phyloP scores from a whole-genome alignment of 2,888 invertebrate genomes.

The Polyommatus icarus region DNA sequence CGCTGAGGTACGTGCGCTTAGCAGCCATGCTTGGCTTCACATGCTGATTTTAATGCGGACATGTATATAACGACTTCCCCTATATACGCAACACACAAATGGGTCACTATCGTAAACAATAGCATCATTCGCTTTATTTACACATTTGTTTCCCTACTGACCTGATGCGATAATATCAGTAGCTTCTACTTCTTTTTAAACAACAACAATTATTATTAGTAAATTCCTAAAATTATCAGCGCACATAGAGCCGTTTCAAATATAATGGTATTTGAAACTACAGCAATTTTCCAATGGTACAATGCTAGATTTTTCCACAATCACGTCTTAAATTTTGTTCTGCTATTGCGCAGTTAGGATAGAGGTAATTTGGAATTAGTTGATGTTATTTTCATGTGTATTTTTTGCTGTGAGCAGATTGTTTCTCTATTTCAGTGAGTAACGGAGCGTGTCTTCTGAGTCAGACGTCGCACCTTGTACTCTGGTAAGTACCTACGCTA shows the following conservation, averaged over 20 bases:
- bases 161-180: slow-evolving; percentile 2
- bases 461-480: slow-evolving; percentile 19
- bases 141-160: slow-evolving; percentile 12
- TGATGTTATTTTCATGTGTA: slow-evolving; percentile 7
- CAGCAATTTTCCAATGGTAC: no score
- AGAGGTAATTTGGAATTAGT: slow-evolving; percentile 8
- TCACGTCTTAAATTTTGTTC: not conserved
- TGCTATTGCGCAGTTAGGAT: not conserved
- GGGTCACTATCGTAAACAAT: slow-evolving; percentile 18
- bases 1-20: slow-evolving; percentile 30
- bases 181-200: not conserved
- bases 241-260: no score
- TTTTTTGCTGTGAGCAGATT: slow-evolving; percentile 24
- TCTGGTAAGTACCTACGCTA: not conserved
- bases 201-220: no score
- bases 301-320: not conserved
- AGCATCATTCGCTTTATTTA: slow-evolving; percentile 2
- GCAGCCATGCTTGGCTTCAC: slow-evolving; percentile 32
- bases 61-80: slow-evolving; percentile 32
- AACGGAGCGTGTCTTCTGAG: slow-evolving; percentile 22
- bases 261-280: no score
- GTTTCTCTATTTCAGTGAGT: slow-evolving; percentile 21
- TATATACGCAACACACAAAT: slow-evolving; percentile 26
- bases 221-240: no score
- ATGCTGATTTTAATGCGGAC: slow-evolving; percentile 33